phyloP scores from a whole-genome alignment of 2,888 invertebrate species.

The Aethes cnicana region DNA sequence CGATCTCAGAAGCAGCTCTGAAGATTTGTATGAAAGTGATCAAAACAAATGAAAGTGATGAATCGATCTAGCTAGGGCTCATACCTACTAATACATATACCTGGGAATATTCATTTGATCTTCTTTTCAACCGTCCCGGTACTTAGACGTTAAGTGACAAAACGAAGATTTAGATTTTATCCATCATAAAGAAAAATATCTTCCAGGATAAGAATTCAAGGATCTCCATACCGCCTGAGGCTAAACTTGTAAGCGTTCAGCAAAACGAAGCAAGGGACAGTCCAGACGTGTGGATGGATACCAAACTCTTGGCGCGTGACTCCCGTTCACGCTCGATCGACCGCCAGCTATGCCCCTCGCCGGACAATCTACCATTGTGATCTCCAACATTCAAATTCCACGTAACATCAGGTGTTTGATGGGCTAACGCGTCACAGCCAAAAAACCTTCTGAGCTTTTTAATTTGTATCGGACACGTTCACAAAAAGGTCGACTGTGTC shows the following conservation, averaged over 20 bases:
- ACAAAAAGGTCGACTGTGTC: constrained; percentile 13
- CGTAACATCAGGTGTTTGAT: constrained; percentile 21
- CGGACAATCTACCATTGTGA: constrained; percentile 54
- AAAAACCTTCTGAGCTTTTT: constrained; percentile 17
- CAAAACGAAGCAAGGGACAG: constrained; percentile 40
- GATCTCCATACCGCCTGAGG: constrained; percentile 1
- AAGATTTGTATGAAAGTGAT: too few species aligned
- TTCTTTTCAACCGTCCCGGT: too few species aligned
- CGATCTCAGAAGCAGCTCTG: too few species aligned
- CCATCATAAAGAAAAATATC: too few species aligned
- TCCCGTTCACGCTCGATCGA: constrained; percentile 71
- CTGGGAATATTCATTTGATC: too few species aligned
- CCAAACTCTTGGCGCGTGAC: constrained; percentile 75
- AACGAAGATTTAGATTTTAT: too few species aligned
- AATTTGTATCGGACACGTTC: constrained; percentile 16
- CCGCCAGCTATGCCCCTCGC: constrained; percentile 64
- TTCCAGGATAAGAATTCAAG: not conserved
- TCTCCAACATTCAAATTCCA: constrained; percentile 29
- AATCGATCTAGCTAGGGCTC: too few species aligned
- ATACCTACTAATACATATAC: too few species aligned
- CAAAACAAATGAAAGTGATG: too few species aligned
- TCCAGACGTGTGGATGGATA: constrained; percentile 63
- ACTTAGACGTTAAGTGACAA: too few species aligned
- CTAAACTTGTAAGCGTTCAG: constrained; percentile 30
- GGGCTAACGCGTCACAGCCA: constrained; percentile 8